phyloP scores from a whole-genome alignment of 2,888 invertebrate species.

The Caenorhabditis zanzibari region DNA sequence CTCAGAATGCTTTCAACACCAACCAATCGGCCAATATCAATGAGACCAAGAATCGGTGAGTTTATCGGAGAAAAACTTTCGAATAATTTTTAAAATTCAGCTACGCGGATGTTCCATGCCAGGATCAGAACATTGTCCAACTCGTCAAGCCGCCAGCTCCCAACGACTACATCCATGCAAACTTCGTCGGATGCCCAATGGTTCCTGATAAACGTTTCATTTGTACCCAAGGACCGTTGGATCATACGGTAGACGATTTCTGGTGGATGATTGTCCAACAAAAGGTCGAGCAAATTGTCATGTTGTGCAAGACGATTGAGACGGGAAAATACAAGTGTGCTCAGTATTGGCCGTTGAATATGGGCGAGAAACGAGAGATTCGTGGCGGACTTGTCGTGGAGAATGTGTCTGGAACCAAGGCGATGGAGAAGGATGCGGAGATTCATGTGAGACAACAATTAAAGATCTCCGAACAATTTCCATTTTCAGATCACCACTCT shows the following conservation, averaged over 20 bases:
- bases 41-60: too few species aligned
- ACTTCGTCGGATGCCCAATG: conserved; percentile 69
- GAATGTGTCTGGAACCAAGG: too few species aligned
- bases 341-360: conserved; percentile 68
- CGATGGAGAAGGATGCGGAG: conserved; percentile 49
- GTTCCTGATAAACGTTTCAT: conserved; percentile 74
- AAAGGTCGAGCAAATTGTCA: conserved; percentile 62
- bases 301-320: conserved; percentile 76
- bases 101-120: conserved; percentile 74
- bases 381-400: too few species aligned
- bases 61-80: conserved; percentile 71
- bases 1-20: conserved; percentile 65
- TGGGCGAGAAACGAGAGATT: too few species aligned
- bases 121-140: conserved; percentile 70
- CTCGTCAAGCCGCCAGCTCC: conserved; percentile 66
- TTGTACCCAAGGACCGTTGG: conserved; percentile 75
- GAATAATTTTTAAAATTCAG: too few species aligned
- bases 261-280: conserved; percentile 69
- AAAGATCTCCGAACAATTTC: background rate
- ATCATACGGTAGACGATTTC: conserved; percentile 64
- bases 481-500: conserved; percentile 41
- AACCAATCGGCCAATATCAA: too few species aligned
- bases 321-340: conserved; percentile 63
- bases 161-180: conserved; percentile 76
- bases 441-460: conserved; percentile 45